phyloP scores from a whole-genome alignment of 2,797 vertebrate species.

The Meriones psammophilus region DNA sequence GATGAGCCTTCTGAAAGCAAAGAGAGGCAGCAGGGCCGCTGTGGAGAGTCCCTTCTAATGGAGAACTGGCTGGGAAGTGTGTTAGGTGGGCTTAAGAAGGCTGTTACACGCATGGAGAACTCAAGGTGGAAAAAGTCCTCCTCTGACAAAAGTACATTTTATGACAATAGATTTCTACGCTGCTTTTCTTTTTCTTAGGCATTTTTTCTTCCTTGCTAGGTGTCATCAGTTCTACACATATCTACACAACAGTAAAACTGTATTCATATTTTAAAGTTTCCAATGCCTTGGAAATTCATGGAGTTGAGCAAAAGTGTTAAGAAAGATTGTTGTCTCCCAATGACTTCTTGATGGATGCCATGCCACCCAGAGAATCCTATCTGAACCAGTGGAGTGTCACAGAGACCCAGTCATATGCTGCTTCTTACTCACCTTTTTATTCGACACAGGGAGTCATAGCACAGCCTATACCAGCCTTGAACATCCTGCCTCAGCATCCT shows the following conservation, averaged over 20 bases:
- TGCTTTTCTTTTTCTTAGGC: background rate
- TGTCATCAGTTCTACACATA: constrained; percentile 10
- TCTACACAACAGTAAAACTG: constrained; percentile 36
- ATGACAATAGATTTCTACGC: constrained; percentile 35
- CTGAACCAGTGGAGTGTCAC: background rate
- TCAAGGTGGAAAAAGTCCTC: constrained; percentile 22
- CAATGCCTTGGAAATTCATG: constrained; percentile 38
- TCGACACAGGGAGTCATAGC: background rate
- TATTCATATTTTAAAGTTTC: constrained; percentile 27
- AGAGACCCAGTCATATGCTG: background rate
- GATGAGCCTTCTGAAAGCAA: constrained; percentile 24
- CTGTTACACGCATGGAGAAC: constrained; percentile 24
- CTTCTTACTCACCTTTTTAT: no score
- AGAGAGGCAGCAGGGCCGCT: background rate
- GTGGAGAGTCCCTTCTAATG: constrained; percentile 60
- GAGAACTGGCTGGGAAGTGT: constrained; percentile 58
- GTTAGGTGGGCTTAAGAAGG: constrained; percentile 24
- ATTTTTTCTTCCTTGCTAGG: background rate
- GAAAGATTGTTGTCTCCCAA: background rate
- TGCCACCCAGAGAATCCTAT: background rate
- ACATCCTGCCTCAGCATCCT: background rate
- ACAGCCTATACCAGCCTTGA: no score
- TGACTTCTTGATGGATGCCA: background rate
- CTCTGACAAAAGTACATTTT: constrained; percentile 56
- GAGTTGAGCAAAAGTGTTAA: constrained; percentile 5